Evolutionary conservation across 1,140 invertebrate genomes (phyloP).

Genomic region (Papilio machaon): DNA sequence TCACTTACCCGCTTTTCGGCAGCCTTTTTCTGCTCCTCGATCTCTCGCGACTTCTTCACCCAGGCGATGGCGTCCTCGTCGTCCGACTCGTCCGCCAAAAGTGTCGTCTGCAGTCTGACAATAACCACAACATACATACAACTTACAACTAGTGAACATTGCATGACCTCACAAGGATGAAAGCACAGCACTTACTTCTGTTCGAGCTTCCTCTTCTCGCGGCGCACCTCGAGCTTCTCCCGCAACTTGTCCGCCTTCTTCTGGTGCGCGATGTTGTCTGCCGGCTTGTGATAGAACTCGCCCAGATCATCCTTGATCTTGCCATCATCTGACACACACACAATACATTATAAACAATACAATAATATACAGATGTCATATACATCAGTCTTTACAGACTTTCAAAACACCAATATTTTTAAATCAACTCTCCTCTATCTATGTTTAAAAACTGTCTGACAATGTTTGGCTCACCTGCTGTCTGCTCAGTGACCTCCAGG

Average conservation of each 20-base stretch:
- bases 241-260: conserved; percentile 91
- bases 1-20: conserved; percentile 91
- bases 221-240: conserved; percentile 89
- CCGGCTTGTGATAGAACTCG: conserved; percentile 96
- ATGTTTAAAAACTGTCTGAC: neutral
- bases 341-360: neutral
- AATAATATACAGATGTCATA: neutral
- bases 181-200: conserved; percentile 78
- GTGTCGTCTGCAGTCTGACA: conserved; percentile 65
- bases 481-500: conserved; percentile 86
- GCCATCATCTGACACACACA: conserved; percentile 67
- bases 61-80: conserved; percentile 86
- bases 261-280: conserved; percentile 90
- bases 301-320: conserved; percentile 90
- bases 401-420: no score
- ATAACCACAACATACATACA: neutral
- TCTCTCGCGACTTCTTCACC: conserved; percentile 91
- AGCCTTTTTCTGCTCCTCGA: conserved; percentile 91
- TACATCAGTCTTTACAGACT: no score
- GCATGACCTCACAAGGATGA: no score
- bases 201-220: conserved; percentile 92
- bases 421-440: no score
- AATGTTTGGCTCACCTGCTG: conserved; percentile 53
- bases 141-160: no score
- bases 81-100: conserved; percentile 80